A percentile compares a stretch with the other conserved stretches of the same genome.
These are phyloP conservation scores for Scrobipalpa costella DNA, from an alignment of 2,888 invertebrate genomes.

Conservation along the genomic window DNA sequence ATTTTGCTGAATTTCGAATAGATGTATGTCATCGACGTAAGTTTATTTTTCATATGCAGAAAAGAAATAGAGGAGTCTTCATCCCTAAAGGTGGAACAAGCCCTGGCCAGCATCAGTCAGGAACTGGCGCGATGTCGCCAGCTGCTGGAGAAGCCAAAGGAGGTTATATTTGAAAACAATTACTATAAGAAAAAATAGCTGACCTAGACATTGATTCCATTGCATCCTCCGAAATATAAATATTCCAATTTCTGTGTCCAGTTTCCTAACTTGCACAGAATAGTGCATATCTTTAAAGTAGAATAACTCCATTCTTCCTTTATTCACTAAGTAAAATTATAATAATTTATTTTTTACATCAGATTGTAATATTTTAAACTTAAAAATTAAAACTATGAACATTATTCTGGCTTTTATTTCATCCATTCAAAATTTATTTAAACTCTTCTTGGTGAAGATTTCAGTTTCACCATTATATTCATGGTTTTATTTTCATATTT, in stretches of 20 bases:
- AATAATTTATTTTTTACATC: background rate
- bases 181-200: background rate
- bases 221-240: background rate
- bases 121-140: slow-evolving; percentile 57
- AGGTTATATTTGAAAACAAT: background rate
- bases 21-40: no score
- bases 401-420: no score
- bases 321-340: no score
- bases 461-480: no score
- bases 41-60: background rate
- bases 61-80: slow-evolving; percentile 27
- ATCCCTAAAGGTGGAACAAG: slow-evolving; percentile 50
- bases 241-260: no score
- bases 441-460: no score
- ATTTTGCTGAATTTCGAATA: no score
- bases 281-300: no score
- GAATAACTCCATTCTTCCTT: no score
- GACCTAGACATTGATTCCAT: background rate
- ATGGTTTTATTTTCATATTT: background rate
- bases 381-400: no score
- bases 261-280: no score
- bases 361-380: background rate
- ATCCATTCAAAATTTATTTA: no score
- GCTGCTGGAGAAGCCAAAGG: slow-evolving; percentile 33
- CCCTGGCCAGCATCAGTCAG: slow-evolving; percentile 50